Percentiles rank a stretch among this genome's conserved stretches.
These are phyloP conservation scores for Nephrotoma guestfalica DNA, from an alignment of 2,888 invertebrate genomes.

Conservation along the genomic window DNA sequence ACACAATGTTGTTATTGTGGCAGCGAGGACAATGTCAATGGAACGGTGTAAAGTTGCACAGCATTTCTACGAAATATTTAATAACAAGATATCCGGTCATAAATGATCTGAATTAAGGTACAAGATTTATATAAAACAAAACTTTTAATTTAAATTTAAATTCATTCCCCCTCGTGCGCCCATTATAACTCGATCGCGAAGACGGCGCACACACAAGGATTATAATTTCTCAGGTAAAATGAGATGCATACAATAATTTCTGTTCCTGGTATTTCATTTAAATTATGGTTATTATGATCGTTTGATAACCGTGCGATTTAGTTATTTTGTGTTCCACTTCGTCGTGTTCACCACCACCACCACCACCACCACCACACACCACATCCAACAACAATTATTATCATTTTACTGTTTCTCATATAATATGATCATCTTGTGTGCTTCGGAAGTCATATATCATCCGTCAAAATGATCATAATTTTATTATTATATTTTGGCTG, in stretches of 20 bases:
- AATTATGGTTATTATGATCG: not conserved
- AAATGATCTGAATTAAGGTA: not conserved
- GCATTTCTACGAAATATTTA: not conserved
- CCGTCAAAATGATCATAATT: not conserved
- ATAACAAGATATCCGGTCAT: not conserved
- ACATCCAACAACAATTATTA: not conserved
- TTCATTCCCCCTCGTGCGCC: not conserved
- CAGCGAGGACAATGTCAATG: not conserved
- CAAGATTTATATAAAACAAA: not conserved
- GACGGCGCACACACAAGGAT: not conserved
- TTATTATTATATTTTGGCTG: not conserved
- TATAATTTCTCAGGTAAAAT: not conserved
- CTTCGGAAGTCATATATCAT: conserved; percentile 3
- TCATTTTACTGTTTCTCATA: not conserved
- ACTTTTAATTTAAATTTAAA: not conserved
- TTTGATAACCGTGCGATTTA: not conserved
- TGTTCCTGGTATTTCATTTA: not conserved
- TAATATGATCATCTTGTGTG: not conserved
- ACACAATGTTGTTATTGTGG: not conserved
- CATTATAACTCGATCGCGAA: not conserved
- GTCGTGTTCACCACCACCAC: not conserved
- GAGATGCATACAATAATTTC: not conserved
- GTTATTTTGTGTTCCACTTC: not conserved
- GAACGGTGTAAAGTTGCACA: not conserved
- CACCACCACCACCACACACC: not conserved